Evolutionary conservation across 1,140 invertebrate species (phyloP).

Genomic region (Chionoecetes opilio): DNA sequence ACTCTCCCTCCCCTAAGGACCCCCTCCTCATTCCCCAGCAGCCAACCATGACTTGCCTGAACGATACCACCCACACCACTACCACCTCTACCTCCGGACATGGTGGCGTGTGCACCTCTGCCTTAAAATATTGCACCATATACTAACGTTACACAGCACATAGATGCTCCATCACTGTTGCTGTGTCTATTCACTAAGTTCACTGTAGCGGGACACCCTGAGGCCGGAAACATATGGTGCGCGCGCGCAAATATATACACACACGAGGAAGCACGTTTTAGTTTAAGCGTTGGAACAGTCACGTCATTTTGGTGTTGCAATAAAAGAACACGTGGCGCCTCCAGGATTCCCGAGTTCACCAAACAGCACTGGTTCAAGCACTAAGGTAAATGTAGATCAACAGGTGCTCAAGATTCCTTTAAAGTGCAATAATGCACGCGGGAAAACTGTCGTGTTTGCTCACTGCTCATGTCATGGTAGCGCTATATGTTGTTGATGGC

Average conservation of each 20-base stretch:
- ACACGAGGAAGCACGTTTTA: too few relatives aligned
- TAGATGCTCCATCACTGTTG: not conserved
- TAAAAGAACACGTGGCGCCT: conserved; percentile 1
- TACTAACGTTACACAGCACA: not conserved
- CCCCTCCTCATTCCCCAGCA: conserved; percentile 2
- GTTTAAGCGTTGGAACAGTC: not conserved
- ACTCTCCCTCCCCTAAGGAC: conserved; percentile 27
- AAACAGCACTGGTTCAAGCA: conserved; percentile 10
- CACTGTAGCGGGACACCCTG: not conserved
- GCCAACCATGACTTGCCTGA: conserved; percentile 40
- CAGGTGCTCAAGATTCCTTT: not conserved
- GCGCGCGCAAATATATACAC: not conserved
- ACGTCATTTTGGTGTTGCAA: not conserved
- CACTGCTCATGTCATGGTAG: too few relatives aligned
- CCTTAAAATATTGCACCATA: not conserved
- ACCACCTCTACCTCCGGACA: not conserved
- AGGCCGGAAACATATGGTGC: conserved; percentile 10
- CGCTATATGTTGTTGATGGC: too few relatives aligned
- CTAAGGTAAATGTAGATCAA: conserved; percentile 36
- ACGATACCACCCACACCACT: not conserved
- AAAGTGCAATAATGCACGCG: not conserved
- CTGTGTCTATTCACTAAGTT: not conserved
- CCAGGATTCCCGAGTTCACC: not conserved
- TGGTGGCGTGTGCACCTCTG: not conserved
- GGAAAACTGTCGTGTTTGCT: too few relatives aligned